Conservation (phyloP, 2,888 invertebrate genomes). For the Drosophila kanekoi region DNA sequence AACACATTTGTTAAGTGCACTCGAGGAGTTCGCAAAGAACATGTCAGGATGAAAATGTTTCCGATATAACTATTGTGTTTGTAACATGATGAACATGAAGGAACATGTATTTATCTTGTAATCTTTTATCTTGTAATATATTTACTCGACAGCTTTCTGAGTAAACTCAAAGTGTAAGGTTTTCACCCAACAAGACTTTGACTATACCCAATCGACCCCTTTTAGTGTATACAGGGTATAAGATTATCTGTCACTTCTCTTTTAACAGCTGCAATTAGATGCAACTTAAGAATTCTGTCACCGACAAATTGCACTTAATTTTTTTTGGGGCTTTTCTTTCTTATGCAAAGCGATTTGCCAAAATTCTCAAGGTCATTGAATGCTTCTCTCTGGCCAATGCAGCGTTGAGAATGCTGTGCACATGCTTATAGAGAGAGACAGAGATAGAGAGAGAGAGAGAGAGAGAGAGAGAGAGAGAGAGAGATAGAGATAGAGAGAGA, state of each 20-base stretch:
- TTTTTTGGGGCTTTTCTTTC: background rate
- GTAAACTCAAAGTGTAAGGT: no score
- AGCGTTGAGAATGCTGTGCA: constrained; percentile 6
- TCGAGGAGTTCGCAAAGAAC: background rate
- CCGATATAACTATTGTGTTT: no score
- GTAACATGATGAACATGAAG: no score
- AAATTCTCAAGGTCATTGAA: constrained; percentile 49
- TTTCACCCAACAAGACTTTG: no score
- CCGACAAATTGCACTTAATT: constrained; percentile 2
- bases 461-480: no score
- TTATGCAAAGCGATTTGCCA: constrained; percentile 40
- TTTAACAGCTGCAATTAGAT: constrained; percentile 8
- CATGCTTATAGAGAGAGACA: background rate
- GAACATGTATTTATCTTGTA: no score
- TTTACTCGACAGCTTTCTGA: no score
- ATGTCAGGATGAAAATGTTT: no score
- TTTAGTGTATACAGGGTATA: background rate
- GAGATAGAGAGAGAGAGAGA: no score
- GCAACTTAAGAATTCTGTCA: constrained; percentile 26
- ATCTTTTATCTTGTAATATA: no score
- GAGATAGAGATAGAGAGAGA: no score
- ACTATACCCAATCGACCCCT: background rate
- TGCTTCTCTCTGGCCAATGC: constrained; percentile 8
- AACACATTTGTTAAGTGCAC: background rate
- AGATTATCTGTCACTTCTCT: background rate